Evolutionary conservation across 1,140 invertebrate species (phyloP), one percentile per base, ranked within the genome.

Genomic region (Drosophila lini): DNA sequence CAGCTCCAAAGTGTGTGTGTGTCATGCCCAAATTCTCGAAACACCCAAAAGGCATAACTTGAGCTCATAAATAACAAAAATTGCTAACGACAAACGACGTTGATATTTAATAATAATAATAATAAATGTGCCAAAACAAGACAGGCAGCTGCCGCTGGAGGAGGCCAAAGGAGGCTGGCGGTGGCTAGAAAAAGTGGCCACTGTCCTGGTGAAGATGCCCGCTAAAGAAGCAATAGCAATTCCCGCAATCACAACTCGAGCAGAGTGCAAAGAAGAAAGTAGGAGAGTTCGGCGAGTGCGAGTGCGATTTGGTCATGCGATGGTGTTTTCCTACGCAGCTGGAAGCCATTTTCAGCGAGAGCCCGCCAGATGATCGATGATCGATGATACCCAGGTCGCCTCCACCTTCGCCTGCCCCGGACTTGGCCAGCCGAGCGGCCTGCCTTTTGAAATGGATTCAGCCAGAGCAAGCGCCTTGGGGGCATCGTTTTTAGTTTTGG

Each of bases 31-130:
- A 83, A 84, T 91, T 89, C 85, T 91, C 65, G 62, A 75, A 86
- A 90, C 90, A 91, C 83, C 90, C 90, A 90, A 91, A 91, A 90
- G 90, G 90, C 90, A 88, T 82, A 90, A 73, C 85, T 76, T 73
- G 64, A 90, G 90, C 90, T 91, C 80, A 91, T 91, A 91, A 91
- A 91, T 91, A 90, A 91, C 79, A 86, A 90, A 82, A 90, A 90
- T 90, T 90, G 84, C 69, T 52, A 80, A 75, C 74, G 83, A 89
- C 80, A 83, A 81, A 82, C 89, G 76, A 85, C 78, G 74, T 64
- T 78, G 81, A 84, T 88, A 90, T 91, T 91, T 88, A 88, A 86
- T 89, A 90, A 74, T 85, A 84, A 68, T 63, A 81, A 80, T 84
- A 84, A 88, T 83, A 90, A 90, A 90, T 85, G 81, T 84, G 74